These are phyloP conservation scores for Toxostoma redivivum DNA, from an alignment of 2,113 vertebrate genomes.

Conservation along the genomic window DNA sequence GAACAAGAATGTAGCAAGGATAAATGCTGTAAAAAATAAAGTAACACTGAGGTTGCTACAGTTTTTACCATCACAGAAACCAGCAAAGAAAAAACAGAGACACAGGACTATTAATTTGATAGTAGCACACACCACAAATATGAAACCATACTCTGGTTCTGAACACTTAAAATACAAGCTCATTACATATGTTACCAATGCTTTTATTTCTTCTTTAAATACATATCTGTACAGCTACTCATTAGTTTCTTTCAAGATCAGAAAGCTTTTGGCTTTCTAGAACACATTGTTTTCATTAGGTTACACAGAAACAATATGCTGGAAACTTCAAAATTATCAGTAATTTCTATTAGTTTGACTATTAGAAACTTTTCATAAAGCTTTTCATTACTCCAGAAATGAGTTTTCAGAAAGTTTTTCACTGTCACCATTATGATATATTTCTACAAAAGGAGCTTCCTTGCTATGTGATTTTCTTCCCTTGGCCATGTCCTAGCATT, in stretches of 20 bases:
- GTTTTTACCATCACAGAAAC: background rate
- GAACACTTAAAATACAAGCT: slow-evolving; percentile 34
- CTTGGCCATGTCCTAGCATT: background rate
- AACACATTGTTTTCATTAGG: slow-evolving; percentile 23
- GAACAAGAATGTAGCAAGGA: background rate
- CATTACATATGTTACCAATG: slow-evolving; percentile 38
- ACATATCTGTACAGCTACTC: background rate
- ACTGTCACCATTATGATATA: background rate
- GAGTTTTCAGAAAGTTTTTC: background rate
- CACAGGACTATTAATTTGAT: background rate
- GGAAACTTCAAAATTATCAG: slow-evolving; percentile 1
- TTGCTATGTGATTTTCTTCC: background rate
- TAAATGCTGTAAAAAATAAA: background rate
- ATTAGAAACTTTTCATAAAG: background rate
- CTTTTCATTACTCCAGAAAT: background rate
- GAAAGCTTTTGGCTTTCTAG: slow-evolving; percentile 19
- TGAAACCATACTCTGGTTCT: background rate
- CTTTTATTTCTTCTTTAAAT: background rate
- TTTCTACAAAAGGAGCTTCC: background rate
- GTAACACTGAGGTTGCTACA: background rate
- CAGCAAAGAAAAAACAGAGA: background rate
- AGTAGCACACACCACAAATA: background rate
- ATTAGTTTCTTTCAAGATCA: slow-evolving; percentile 51
- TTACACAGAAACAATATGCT: slow-evolving; percentile 10
- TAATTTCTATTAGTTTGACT: background rate